phyloP scores from a whole-genome alignment of 2,888 invertebrate species.

The Papilio elwesi region DNA sequence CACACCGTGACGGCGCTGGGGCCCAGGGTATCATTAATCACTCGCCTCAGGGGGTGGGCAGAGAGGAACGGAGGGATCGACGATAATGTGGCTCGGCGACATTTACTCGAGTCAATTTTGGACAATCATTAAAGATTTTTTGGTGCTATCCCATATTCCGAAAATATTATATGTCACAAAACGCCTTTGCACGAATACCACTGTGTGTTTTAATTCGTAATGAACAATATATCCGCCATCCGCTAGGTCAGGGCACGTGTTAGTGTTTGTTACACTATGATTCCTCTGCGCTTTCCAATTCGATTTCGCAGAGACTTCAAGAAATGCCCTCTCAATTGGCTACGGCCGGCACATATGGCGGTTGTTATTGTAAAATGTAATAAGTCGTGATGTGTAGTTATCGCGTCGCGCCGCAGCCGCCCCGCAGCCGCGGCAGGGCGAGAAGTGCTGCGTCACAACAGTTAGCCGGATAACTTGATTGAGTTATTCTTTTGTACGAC shows the following conservation, averaged over 20 bases:
- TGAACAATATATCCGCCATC: too few species aligned
- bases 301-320: too few species aligned
- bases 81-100: constrained; percentile 38
- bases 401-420: constrained; percentile 9
- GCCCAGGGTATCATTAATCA: constrained; percentile 37
- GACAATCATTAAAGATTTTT: constrained; percentile 35
- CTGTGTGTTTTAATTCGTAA: not conserved
- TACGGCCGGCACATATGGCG: too few species aligned
- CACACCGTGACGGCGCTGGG: constrained; percentile 20
- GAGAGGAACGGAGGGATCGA: constrained; percentile 29
- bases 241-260: too few species aligned
- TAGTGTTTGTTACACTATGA: too few species aligned
- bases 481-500: constrained; percentile 48
- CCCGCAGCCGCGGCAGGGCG: constrained; percentile 43
- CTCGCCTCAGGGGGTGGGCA: constrained; percentile 28
- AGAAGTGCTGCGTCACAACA: constrained; percentile 57
- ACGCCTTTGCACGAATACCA: constrained; percentile 9
- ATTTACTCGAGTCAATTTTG: constrained; percentile 30
- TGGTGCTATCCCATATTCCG: too few species aligned
- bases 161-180: not conserved
- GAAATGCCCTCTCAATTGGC: too few species aligned
- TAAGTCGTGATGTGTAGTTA: not conserved
- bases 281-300: too few species aligned
- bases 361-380: too few species aligned
- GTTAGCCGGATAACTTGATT: constrained; percentile 58